Conservation (phyloP, 2,888 invertebrate genomes). For the Matsumyia berberina region DNA sequence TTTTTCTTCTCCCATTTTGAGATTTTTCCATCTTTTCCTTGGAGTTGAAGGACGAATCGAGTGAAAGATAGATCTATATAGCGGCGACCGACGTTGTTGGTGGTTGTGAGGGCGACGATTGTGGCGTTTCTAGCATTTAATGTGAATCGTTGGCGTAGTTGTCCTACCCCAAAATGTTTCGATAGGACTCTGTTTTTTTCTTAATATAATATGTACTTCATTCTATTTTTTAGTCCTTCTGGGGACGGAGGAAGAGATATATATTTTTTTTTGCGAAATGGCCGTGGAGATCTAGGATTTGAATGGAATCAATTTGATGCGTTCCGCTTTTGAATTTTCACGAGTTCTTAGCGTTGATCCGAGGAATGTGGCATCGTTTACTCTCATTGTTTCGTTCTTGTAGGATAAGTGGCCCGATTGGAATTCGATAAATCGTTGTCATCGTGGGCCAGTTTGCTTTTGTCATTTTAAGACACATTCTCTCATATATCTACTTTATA, state of each 20-base stretch:
- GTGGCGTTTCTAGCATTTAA: constrained; percentile 63
- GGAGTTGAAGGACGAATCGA: constrained; percentile 73
- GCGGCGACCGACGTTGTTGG: constrained; percentile 18
- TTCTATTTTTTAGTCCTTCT: constrained; percentile 6
- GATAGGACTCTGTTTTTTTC: neutral
- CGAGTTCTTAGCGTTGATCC: no score
- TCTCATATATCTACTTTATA: constrained; percentile 14
- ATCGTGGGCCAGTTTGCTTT: constrained; percentile 49
- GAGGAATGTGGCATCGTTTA: neutral
- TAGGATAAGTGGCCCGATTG: neutral
- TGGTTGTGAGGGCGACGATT: constrained; percentile 35
- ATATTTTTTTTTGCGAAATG: neutral
- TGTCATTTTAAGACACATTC: constrained; percentile 12
- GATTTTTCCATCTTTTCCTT: constrained; percentile 49
- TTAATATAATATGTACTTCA: constrained; percentile 1
- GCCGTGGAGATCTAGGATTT: no score
- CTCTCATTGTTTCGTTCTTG: neutral
- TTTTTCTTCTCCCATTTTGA: constrained; percentile 18
- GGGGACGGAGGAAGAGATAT: neutral
- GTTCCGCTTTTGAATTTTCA: neutral
- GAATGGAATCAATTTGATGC: constrained; percentile 27
- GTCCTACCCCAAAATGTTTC: constrained; percentile 25
- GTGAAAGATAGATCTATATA: constrained; percentile 62
- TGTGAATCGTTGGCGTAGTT: constrained; percentile 55
- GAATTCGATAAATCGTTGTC: constrained; percentile 22